These are phyloP conservation scores for Trissoscelio sp. DNA, from an alignment of 2,888 invertebrate genomes.

Conservation along the genomic window DNA sequence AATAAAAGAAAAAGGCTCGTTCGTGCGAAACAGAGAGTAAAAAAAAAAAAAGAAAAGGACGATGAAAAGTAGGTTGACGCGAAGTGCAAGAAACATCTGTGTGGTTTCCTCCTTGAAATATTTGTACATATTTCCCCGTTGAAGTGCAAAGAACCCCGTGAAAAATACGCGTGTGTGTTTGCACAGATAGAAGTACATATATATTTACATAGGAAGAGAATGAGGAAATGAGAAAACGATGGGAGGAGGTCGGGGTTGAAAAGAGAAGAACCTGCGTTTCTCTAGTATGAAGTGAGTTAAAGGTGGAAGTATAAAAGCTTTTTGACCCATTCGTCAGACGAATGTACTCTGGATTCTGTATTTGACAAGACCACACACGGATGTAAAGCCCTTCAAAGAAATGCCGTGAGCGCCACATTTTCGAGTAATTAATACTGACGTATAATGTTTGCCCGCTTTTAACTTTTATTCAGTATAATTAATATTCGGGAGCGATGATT, in stretches of 20 bases:
- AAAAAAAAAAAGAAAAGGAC: conserved; percentile 28
- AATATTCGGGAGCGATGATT: conserved; percentile 67
- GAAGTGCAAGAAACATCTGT: conserved; percentile 67
- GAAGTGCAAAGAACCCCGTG: conserved; percentile 60
- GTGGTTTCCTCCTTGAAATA: conserved; percentile 74
- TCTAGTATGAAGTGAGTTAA: conserved; percentile 75
- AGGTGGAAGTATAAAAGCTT: conserved; percentile 78
- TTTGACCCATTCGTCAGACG: conserved; percentile 78
- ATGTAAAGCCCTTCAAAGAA: conserved; percentile 78
- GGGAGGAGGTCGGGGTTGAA: conserved; percentile 48
- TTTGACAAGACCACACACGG: conserved; percentile 77
- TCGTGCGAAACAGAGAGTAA: conserved; percentile 50
- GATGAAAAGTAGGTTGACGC: conserved; percentile 61
- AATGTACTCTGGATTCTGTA: conserved; percentile 78
- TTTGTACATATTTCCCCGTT: conserved; percentile 77
- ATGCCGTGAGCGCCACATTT: conserved; percentile 75
- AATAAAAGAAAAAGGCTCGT: conserved; percentile 46
- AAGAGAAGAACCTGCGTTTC: conserved; percentile 71
- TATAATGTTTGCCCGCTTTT: conserved; percentile 75
- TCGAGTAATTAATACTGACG: conserved; percentile 78
- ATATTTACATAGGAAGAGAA: conserved; percentile 64
- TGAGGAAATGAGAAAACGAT: conserved; percentile 61
- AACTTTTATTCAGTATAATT: conserved; percentile 73
- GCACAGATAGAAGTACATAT: conserved; percentile 52
- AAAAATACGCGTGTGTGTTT: conserved; percentile 60